phyloP scores from a whole-genome alignment of 2,888 invertebrate species.

The Coronaproctus castanopsis region DNA sequence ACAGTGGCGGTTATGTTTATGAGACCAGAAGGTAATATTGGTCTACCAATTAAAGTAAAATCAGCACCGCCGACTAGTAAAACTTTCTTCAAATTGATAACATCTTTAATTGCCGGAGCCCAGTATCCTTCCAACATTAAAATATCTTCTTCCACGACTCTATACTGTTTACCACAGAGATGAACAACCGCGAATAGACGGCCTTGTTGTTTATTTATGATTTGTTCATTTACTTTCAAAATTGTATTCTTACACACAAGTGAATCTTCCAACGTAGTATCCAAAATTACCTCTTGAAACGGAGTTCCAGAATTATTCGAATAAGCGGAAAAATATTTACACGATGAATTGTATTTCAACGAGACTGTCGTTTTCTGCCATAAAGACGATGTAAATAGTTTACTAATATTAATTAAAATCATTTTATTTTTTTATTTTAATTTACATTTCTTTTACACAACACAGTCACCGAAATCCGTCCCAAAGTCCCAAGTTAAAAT shows the following conservation, averaged over 20 bases:
- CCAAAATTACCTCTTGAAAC: constrained; percentile 6
- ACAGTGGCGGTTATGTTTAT: constrained; percentile 53
- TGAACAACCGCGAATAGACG: constrained; percentile 65
- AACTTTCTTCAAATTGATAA: constrained; percentile 60
- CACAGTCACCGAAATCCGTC: too few species aligned
- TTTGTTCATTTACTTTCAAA: constrained; percentile 9
- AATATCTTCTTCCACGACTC: constrained; percentile 67
- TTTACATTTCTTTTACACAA: too few species aligned
- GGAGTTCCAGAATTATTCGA: neutral
- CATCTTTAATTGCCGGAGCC: constrained; percentile 64
- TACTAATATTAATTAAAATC: neutral
- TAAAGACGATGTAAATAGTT: neutral
- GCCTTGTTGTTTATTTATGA: neutral
- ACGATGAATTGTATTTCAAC: neutral
- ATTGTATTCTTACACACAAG: neutral
- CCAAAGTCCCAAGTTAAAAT: too few species aligned
- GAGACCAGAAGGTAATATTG: constrained; percentile 49
- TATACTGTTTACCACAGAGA: constrained; percentile 61
- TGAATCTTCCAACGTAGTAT: constrained; percentile 1
- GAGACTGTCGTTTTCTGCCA: neutral
- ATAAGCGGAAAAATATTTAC: neutral
- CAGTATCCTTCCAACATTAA: constrained; percentile 62
- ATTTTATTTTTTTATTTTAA: constrained; percentile 77
- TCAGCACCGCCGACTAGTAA: constrained; percentile 54
- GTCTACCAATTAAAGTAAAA: constrained; percentile 62